Evolutionary conservation across 2,888 invertebrate genomes (phyloP), one percentile per base, ranked within the genome.

Genomic region (Griposia aprilina): DNA sequence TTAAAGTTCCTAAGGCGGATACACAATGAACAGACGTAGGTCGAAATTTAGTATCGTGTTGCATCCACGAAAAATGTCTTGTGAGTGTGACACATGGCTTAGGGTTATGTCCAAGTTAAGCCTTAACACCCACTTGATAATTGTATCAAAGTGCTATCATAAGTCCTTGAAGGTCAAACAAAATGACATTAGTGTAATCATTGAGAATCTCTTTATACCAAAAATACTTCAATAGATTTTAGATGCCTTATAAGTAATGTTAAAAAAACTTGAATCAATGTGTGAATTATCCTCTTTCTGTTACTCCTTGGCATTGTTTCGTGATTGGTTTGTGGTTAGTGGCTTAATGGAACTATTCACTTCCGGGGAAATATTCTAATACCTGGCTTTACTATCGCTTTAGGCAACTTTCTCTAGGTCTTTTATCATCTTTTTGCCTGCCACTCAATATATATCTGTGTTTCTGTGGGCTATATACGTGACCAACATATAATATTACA

Each of bases 71-170:
- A 66, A 13, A 36, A 23, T 41, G 2, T 62, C 11, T 55, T 26
- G 45, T 50, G n/a, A 50, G 17, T 30, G 65, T 55, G 23, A 80
- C 66, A 60, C n/a, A 52, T 45, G 52, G 41, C 30, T 52, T 52
- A 20, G n/a, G 41, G 23, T 20, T 3, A 17, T 30, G 30, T 20
- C 11, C 5, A 2, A 66, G 2, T 55, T n/a, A 11, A 52, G 10
- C n/a, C 5, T 57, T 17, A 23, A 63, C 57, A 78, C 63, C 48
- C 55, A 77, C 55, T 36, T 23, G n/a, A 26, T 36, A 48, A 55
- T 76, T 48, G 8, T 23, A 50, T 23, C 23, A 57, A 77, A 76
- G 30, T 72, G 15, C 20, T 15, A 13, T 30, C 26, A 20, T 17
- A n/a, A 17, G 17, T 55, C 10, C 11, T 41, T 13, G 13, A 6